Evolutionary conservation across 1,140 invertebrate species (phyloP).

Genomic region (Solen grandis): DNA sequence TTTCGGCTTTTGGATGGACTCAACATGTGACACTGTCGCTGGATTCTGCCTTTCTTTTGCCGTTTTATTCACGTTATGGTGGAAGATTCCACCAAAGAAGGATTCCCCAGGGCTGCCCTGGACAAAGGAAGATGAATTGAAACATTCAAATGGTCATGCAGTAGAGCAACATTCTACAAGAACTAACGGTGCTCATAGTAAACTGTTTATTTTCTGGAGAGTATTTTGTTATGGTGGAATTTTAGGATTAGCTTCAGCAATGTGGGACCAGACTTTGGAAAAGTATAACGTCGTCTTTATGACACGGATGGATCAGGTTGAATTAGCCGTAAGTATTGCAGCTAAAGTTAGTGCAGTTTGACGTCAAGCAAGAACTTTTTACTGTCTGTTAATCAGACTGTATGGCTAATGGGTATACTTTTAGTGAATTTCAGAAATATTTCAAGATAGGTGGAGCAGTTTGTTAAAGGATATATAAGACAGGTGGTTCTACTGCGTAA

Average conservation of each 20-base stretch:
- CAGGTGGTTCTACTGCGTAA: too few relatives aligned
- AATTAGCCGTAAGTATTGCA: conserved; percentile 68
- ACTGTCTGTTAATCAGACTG: too few relatives aligned
- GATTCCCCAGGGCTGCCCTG: conserved; percentile 57
- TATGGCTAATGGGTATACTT: too few relatives aligned
- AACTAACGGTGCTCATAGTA: conserved; percentile 60
- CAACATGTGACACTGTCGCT: conserved; percentile 69
- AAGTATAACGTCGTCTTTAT: conserved; percentile 65
- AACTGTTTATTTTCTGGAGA: conserved; percentile 72
- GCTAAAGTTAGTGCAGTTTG: too few relatives aligned
- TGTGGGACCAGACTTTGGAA: conserved; percentile 69
- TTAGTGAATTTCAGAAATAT: too few relatives aligned
- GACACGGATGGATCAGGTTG: conserved; percentile 58
- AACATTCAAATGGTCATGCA: conserved; percentile 1
- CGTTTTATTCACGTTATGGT: conserved; percentile 69
- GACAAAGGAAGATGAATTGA: conserved; percentile 54
- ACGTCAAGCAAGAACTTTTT: too few relatives aligned
- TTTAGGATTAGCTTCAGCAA: conserved; percentile 64
- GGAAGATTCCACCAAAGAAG: conserved; percentile 61
- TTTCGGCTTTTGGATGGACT: conserved; percentile 76
- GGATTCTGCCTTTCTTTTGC: conserved; percentile 70
- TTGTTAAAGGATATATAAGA: too few relatives aligned
- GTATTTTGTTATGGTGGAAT: conserved; percentile 70
- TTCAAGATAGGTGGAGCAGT: too few relatives aligned
- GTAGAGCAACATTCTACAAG: conserved; percentile 54